These are phyloP conservation scores for Anas platyrhynchos DNA, from an alignment of 2,113 vertebrate species.

Conservation along the genomic window DNA sequence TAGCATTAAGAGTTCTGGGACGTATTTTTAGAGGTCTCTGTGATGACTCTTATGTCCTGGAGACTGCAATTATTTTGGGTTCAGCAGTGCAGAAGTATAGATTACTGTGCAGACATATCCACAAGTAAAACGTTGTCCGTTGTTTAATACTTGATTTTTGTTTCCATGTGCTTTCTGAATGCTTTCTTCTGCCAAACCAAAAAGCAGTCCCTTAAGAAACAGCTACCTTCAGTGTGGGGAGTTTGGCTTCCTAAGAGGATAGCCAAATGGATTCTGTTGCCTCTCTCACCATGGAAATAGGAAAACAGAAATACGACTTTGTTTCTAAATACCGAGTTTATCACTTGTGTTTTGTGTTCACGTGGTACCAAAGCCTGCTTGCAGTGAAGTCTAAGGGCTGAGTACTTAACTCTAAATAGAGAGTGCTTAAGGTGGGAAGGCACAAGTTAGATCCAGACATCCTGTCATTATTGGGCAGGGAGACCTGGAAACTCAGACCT, in stretches of 20 bases:
- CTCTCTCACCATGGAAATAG: neutral
- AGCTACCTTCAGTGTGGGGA: neutral
- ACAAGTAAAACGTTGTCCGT: neutral
- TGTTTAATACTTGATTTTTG: neutral
- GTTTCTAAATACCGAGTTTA: neutral
- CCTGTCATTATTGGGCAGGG: neutral
- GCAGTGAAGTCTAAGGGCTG: neutral
- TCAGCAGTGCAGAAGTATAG: neutral
- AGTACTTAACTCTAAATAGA: neutral
- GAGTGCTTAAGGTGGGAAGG: neutral
- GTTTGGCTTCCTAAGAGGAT: neutral
- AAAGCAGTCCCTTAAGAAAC: neutral
- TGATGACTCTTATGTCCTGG: neutral
- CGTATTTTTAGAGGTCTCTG: neutral
- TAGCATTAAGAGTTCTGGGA: neutral
- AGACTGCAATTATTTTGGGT: neutral
- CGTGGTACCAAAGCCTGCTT: neutral
- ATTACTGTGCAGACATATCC: neutral
- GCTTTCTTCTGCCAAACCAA: neutral
- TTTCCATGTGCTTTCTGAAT: neutral
- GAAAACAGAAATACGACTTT: neutral
- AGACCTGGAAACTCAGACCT: neutral
- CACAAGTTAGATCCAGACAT: neutral
- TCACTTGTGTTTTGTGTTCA: neutral
- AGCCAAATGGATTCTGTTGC: neutral